phyloP scores from a whole-genome alignment of 2,797 vertebrate species.

The Brachymystax lenok region DNA sequence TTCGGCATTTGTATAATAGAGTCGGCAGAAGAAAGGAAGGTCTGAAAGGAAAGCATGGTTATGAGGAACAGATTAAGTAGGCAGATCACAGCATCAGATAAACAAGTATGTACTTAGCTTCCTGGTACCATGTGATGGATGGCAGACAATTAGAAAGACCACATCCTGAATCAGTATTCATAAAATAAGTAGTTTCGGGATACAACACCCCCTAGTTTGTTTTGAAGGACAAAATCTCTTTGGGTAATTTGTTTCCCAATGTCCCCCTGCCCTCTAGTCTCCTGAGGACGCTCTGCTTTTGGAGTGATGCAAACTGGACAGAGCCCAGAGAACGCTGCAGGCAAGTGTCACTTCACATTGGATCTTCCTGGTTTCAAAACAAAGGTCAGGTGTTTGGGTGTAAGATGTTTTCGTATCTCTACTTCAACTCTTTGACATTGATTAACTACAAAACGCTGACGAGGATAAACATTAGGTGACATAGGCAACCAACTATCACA shows the following conservation, averaged over 20 bases:
- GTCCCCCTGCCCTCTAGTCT: slow-evolving; percentile 60
- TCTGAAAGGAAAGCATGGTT: slow-evolving; percentile 23
- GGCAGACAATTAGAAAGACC: not conserved
- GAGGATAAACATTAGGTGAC: not conserved
- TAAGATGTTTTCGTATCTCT: slow-evolving; percentile 58
- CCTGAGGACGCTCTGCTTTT: slow-evolving; percentile 67
- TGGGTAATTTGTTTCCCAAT: slow-evolving; percentile 69
- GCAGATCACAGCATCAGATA: slow-evolving; percentile 15
- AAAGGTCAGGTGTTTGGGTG: slow-evolving; percentile 59
- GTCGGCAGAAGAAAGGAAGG: slow-evolving; percentile 19
- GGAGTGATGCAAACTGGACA: slow-evolving; percentile 69
- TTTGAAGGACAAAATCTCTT: slow-evolving; percentile 72
- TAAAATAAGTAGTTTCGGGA: not conserved
- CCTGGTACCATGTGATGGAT: not conserved
- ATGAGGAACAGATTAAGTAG: slow-evolving; percentile 44
- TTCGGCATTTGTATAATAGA: slow-evolving; percentile 52
- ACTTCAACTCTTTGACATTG: slow-evolving; percentile 58
- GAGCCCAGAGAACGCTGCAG: slow-evolving; percentile 71
- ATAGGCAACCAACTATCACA: not conserved
- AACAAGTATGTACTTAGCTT: slow-evolving; percentile 1
- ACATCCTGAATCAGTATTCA: not conserved
- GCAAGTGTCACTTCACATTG: slow-evolving; percentile 78
- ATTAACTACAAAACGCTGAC: slow-evolving; percentile 37
- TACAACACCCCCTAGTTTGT: not conserved
- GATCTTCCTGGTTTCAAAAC: slow-evolving; percentile 67